Percentiles rank a stretch among this genome's conserved stretches.
Conservation (phyloP, 2,113 vertebrate genomes). For the Anser cygnoides region DNA sequence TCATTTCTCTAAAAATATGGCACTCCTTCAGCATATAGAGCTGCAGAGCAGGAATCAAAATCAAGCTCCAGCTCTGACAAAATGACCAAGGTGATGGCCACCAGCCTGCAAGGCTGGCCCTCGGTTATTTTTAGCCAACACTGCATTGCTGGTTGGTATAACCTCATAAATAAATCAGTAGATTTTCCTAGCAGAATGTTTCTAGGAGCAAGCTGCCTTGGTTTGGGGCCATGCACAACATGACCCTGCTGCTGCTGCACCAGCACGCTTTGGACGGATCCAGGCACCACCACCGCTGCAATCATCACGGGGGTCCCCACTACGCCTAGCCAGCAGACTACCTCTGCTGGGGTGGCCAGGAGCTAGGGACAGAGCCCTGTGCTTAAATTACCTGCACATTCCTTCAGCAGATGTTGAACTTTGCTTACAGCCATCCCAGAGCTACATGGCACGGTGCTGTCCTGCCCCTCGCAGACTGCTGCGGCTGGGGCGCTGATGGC, state of each 20-base stretch:
- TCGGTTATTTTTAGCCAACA: neutral
- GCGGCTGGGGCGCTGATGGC: neutral
- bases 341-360: neutral
- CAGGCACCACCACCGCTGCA: neutral
- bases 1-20: neutral
- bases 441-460: accelerated
- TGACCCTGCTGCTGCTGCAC: neutral
- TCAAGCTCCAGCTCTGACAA: neutral
- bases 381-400: neutral
- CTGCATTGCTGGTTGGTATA: neutral
- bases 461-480: neutral
- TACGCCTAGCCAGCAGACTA: neutral
- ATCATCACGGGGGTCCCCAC: neutral
- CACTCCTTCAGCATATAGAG: neutral
- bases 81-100: neutral
- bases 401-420: neutral
- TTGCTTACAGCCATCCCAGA: neutral
- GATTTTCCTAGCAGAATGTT: neutral
- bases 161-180: neutral
- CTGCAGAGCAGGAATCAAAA: slow-evolving; percentile 15
- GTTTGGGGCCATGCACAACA: neutral
- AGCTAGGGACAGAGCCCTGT: neutral
- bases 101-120: neutral
- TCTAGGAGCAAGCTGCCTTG: neutral
- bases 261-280: neutral